Evolutionary conservation across 1,140 invertebrate species (phyloP), one percentile per base, ranked within the genome.

Genomic region (Leucophenga varia): DNA sequence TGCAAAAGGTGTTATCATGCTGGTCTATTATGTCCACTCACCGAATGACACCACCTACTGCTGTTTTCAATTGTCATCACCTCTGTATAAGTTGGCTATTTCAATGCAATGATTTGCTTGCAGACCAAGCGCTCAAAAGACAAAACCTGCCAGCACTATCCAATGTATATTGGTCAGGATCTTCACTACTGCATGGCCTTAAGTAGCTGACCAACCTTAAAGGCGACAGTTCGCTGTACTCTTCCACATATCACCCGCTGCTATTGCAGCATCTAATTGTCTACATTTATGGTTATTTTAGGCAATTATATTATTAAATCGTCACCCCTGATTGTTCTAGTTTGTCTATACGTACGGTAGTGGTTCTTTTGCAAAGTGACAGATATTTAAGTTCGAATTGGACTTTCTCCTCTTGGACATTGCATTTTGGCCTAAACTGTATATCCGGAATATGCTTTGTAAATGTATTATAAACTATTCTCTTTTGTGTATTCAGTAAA

Each of bases 221-320:
- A 6, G 8, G 6, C 28, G 19, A 28, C 25, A 28, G 45, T 22
- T 34, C 25, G 36, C 39, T 37, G 21, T 37, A 36, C 41, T 55
- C 43, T 55, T 59, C 58, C 39, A 18, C 45, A 43, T 55, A 52
- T 51, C 52, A 44, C 22, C 5, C 22, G 22, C 22, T 13, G 16
- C 6, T 13, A 13, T n/a, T 35, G 32, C 48, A 7, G 7, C 7
- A 64, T 57, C 64, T 68, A 67, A 68, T 67, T 68, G 64, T 21
- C 54, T 54, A 60, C 69, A 67, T 68, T 67, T 67, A 68, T 67
- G 64, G 54, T 54, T 55, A 68, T 68, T 68, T 60, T 57, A 64
- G 59, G 57, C 64, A 64, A 68, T 67, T 67, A 68, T 67, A n/a
- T n/a, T n/a, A 68, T 67, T 67, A 68, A 69, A 63, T 52, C 40